These are phyloP conservation scores for Hafferia zeledoni DNA, from an alignment of 2,797 vertebrate genomes.

Conservation along the genomic window DNA sequence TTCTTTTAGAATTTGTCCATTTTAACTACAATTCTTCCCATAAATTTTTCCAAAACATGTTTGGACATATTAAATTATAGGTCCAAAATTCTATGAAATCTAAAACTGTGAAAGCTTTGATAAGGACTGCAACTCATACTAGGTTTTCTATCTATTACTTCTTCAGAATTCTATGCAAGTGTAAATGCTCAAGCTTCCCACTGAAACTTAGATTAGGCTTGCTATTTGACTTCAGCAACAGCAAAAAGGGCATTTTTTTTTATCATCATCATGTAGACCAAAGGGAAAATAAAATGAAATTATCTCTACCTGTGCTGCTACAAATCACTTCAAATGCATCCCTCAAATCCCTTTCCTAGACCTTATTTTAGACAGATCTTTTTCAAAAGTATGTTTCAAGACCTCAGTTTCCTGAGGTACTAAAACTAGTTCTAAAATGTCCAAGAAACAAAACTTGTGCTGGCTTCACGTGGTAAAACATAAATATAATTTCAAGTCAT, in stretches of 20 bases:
- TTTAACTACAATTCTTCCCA: background rate
- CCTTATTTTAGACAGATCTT: background rate
- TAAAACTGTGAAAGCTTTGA: background rate
- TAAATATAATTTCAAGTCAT: background rate
- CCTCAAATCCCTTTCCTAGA: conserved; percentile 11
- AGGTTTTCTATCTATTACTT: background rate
- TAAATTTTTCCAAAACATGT: background rate
- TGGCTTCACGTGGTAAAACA: background rate
- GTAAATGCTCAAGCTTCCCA: background rate
- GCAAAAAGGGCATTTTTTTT: background rate
- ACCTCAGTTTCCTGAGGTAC: background rate
- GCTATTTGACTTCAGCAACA: background rate
- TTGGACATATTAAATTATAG: background rate
- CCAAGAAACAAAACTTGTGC: background rate
- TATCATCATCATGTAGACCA: conserved; percentile 4
- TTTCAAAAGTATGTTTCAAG: background rate
- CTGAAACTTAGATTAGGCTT: background rate
- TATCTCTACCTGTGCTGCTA: background rate
- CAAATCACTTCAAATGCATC: background rate
- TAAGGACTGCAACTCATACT: background rate
- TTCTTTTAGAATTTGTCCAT: background rate
- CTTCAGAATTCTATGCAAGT: background rate
- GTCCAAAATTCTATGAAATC: background rate
- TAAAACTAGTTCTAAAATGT: background rate
- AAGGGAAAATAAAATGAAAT: background rate